Base-by-base conservation (phyloP, 2,797 vertebrate species). In the Silurus aristotelis region DNA sequence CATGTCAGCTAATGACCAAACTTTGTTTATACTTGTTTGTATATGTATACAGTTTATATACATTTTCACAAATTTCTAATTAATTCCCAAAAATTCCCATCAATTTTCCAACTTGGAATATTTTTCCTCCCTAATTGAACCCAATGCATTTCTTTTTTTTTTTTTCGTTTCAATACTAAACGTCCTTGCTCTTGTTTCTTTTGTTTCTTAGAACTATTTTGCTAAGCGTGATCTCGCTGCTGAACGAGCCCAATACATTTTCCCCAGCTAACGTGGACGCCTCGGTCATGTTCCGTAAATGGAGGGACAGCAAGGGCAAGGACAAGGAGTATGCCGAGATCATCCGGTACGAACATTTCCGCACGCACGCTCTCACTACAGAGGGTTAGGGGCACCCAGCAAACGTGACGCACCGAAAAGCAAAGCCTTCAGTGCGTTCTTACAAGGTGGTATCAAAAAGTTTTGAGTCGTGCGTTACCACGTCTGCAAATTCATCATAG, bases 281-380 rank as follows among this genome's bases (percentile, higher is more conserved):
- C 0, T 99, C 98, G 0, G 98, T 99, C 89, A 99, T 99, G 98
- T 99, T 99, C 94, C 97, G 98, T 90, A 99, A 99, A 92, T 99
- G 98, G 98, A 96, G 98, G 89, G 98, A 99, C 95, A 99, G 98
- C 93, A 99, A 99, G 96, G 98, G 98, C 90, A 99, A 99, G 92
- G 98, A 99, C 93, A 99, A 99, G 93, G 98, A 99, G 89, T 99
- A 99, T 0, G 97, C 97, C 0, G 97, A 99, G 93, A 99, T 99
- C 87, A 99, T 99, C 94, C 96, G 98, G 98, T 99, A 91, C 82
- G 20, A 25, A 89, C 86, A 12, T 17, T 58, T 58, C 38, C 38
- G 38, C 38, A 0, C 15, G 27, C 43, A 71, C 38, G 70, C 48
- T 48, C 70, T 46, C 19, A 22, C 5, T 72, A 13, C 9, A 71